These are phyloP conservation scores for Drosophila testacea DNA, from an alignment of 2,888 invertebrate species.

Conservation along the genomic window DNA sequence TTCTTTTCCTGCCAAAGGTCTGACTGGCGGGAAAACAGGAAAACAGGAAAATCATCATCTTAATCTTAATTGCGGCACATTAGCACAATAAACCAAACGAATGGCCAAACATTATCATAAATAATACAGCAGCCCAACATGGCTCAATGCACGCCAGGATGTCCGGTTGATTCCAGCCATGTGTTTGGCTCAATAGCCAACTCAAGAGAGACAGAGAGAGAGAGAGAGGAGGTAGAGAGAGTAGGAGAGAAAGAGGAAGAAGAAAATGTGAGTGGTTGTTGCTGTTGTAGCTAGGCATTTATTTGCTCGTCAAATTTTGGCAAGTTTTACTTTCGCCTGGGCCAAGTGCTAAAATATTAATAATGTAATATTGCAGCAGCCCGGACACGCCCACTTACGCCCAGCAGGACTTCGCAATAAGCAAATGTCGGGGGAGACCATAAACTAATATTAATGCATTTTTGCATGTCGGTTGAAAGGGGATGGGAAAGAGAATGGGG, in stretches of 20 bases:
- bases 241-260: not conserved
- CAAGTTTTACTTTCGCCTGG: conserved; percentile 37
- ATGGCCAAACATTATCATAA: conserved; percentile 84
- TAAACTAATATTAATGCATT: conserved; percentile 72
- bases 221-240: not conserved
- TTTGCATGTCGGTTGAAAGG: conserved; percentile 57
- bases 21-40: conserved; percentile 51
- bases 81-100: conserved; percentile 84
- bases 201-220: too few species aligned
- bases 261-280: conserved; percentile 1
- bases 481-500: not conserved
- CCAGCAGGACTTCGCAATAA: conserved; percentile 12
- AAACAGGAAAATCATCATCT: conserved; percentile 82
- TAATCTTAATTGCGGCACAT: conserved; percentile 85
- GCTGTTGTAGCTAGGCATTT: conserved; percentile 39
- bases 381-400: conserved; percentile 40
- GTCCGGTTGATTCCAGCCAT: conserved; percentile 52
- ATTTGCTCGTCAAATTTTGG: conserved; percentile 51
- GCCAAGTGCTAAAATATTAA: conserved; percentile 73
- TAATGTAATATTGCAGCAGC: conserved; percentile 68
- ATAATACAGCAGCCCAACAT: conserved; percentile 80
- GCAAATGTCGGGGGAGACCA: conserved; percentile 16
- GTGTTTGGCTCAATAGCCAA: conserved; percentile 35
- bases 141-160: conserved; percentile 74
- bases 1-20: not conserved